A percentile compares a stretch with the other conserved stretches of the same genome.
phyloP scores from a whole-genome alignment of 1,140 invertebrate genomes.

The Heliconius himera region DNA sequence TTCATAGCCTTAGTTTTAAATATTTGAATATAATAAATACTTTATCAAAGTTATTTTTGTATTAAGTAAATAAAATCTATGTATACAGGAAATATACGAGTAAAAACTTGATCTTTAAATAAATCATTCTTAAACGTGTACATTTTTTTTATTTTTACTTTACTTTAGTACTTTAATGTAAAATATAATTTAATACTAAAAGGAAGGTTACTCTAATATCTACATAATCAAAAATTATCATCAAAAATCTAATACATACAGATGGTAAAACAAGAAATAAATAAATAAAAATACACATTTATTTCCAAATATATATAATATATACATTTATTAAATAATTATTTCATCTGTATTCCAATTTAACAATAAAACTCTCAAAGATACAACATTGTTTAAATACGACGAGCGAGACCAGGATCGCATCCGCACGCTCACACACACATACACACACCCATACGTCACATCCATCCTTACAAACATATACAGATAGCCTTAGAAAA shows the following conservation, averaged over 20 bases:
- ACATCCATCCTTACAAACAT: background rate
- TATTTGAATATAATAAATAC: background rate
- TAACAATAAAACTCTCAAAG: conserved; percentile 81
- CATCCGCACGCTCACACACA: conserved; percentile 44
- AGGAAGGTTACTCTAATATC: background rate
- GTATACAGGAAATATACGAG: no score
- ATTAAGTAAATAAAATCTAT: background rate
- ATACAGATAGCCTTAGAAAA: conserved; percentile 52
- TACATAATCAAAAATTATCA: no score
- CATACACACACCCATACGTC: background rate
- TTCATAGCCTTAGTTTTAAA: background rate
- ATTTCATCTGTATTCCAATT: conserved; percentile 80
- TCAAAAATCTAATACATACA: background rate
- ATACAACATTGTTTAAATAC: conserved; percentile 78
- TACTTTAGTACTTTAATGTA: no score
- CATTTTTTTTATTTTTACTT: background rate
- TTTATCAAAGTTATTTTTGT: background rate
- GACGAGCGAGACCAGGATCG: conserved; percentile 68
- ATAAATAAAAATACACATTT: conserved; percentile 59
- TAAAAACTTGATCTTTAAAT: background rate
- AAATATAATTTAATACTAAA: no score
- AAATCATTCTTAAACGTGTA: background rate
- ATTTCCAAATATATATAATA: conserved; percentile 81
- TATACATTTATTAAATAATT: conserved; percentile 81
- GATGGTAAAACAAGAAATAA: background rate